Percentiles rank a stretch among this genome's conserved stretches.
These are phyloP conservation scores for Eulimnadia texana DNA, from an alignment of 1,140 invertebrate species.

Conservation along the genomic window DNA sequence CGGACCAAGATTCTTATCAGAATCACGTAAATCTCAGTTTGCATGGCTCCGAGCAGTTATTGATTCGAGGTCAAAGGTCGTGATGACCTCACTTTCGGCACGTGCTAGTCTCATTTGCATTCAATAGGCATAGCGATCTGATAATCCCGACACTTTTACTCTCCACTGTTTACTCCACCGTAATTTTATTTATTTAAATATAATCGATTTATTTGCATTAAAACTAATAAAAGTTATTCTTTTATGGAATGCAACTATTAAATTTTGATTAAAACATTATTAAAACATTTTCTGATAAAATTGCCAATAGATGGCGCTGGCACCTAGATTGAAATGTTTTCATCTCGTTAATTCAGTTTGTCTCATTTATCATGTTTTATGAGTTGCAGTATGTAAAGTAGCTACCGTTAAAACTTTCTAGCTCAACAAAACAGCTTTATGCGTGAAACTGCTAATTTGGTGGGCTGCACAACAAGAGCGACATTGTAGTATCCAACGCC, in stretches of 20 bases:
- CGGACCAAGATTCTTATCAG: not conserved
- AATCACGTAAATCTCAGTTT: not conserved
- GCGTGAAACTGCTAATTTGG: too few species aligned
- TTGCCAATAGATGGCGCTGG: not conserved
- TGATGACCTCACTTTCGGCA: not conserved
- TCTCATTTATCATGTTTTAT: too few species aligned
- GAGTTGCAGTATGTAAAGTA: too few species aligned
- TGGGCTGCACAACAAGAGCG: not conserved
- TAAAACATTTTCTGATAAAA: not conserved
- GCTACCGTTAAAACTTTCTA: too few species aligned
- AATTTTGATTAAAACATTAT: not conserved
- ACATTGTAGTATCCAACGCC: not conserved
- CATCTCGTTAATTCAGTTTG: not conserved
- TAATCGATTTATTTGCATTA: not conserved
- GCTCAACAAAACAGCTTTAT: too few species aligned
- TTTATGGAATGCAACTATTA: too few species aligned
- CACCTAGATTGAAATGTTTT: too few species aligned
- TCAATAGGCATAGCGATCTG: not conserved
- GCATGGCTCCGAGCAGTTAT: not conserved
- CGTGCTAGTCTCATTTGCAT: not conserved
- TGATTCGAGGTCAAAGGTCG: not conserved
- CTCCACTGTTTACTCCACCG: too few species aligned
- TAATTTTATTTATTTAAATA: not conserved
- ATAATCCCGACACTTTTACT: too few species aligned
- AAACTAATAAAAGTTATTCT: not conserved